Conservation (phyloP, 2,888 invertebrate species). For the Platerodrilus igneus region DNA sequence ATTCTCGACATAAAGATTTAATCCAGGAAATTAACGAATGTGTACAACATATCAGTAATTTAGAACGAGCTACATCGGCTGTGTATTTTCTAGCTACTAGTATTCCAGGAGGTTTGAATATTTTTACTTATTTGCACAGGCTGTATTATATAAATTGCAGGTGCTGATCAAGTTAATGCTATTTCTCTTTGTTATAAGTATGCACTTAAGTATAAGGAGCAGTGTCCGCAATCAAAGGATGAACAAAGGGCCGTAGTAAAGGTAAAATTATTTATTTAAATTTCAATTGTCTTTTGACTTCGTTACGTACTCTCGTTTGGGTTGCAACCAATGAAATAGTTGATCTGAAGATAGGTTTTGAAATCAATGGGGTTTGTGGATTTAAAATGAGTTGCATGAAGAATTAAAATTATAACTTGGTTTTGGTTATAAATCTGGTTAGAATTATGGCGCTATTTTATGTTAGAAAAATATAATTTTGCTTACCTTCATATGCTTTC, state of each 20-base stretch:
- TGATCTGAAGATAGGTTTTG: too few relatives aligned
- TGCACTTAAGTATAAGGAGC: constrained; percentile 43
- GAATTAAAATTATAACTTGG: too few relatives aligned
- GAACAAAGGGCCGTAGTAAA: constrained; percentile 34
- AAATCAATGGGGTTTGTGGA: too few relatives aligned
- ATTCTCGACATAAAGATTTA: constrained; percentile 39
- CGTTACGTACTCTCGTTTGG: too few relatives aligned
- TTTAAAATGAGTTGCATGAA: too few relatives aligned
- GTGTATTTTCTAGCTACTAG: constrained; percentile 38
- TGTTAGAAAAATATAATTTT: too few relatives aligned
- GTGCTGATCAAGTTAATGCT: constrained; percentile 52
- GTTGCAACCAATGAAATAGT: too few relatives aligned
- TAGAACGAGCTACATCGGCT: constrained; percentile 43
- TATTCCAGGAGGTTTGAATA: constrained; percentile 36
- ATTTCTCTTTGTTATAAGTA: constrained; percentile 49
- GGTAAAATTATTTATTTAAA: too few relatives aligned
- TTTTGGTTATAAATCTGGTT: too few relatives aligned
- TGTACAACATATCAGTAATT: constrained; percentile 40
- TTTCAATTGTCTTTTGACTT: too few relatives aligned
- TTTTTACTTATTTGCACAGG: background rate
- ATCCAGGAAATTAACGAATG: constrained; percentile 45
- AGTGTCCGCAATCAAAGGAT: constrained; percentile 22
- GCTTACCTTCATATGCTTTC: too few relatives aligned
- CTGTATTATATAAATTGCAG: constrained; percentile 29
- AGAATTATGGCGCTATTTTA: too few relatives aligned